These are phyloP conservation scores for Todiramphus saurophagus DNA, from an alignment of 2,113 vertebrate species.

Conservation along the genomic window DNA sequence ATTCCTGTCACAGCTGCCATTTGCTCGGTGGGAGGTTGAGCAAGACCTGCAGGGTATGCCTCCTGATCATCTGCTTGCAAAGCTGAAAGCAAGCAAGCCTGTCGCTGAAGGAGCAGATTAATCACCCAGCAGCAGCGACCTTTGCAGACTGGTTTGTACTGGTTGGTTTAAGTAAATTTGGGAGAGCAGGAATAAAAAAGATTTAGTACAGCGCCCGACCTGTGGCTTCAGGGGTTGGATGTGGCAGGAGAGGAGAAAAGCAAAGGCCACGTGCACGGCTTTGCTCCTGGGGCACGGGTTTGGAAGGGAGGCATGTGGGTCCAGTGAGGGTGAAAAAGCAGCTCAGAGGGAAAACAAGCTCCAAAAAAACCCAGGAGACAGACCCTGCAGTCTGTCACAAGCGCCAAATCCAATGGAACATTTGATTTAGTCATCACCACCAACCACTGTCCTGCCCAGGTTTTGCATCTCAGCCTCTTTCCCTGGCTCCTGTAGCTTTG, in stretches of 20 bases:
- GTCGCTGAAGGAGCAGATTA: not conserved
- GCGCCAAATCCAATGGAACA: not conserved
- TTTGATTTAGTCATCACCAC: not conserved
- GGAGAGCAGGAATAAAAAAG: not conserved
- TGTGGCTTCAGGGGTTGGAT: not conserved
- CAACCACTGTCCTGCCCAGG: not conserved
- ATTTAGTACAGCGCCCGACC: accelerated
- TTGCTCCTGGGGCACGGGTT: not conserved
- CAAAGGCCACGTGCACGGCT: accelerated
- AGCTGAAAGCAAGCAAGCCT: not conserved
- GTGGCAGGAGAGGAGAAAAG: not conserved
- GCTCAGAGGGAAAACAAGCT: not conserved
- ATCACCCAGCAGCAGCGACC: not conserved
- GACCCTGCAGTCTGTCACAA: not conserved
- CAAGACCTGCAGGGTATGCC: not conserved
- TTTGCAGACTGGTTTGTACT: not conserved
- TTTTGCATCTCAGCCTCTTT: not conserved
- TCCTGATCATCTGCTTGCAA: not conserved
- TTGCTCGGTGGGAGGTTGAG: not conserved
- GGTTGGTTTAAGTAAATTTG: not conserved
- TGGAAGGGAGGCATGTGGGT: not conserved
- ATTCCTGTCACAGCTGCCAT: too few species aligned
- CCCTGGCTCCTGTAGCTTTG: not conserved
- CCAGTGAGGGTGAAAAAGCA: not conserved
- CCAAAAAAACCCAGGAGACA: not conserved